Evolutionary conservation across 2,797 vertebrate species (phyloP).

Genomic region (Schizothorax lantsangensis): DNA sequence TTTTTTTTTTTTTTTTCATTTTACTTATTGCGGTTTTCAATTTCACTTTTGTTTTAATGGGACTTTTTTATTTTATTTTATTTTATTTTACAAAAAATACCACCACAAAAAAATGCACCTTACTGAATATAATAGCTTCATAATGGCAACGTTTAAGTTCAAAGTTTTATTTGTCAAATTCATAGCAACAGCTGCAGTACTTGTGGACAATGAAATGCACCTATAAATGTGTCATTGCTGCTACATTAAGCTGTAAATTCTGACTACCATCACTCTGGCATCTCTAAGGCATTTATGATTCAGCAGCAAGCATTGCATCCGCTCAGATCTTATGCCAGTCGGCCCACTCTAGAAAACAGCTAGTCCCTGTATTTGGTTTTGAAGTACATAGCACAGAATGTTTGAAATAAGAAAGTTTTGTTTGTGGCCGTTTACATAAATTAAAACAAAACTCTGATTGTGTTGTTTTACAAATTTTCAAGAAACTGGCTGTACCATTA

Average conservation of each 20-base stretch:
- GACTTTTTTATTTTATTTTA: background rate
- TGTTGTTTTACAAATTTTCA: background rate
- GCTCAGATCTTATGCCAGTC: constrained; percentile 29
- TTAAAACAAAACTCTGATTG: background rate
- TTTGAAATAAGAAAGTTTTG: background rate
- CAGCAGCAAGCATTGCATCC: constrained; percentile 3
- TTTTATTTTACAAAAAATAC: background rate
- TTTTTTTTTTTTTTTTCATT: background rate
- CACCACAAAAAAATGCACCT: background rate
- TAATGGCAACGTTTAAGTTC: background rate
- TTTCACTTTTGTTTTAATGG: constrained; percentile 8
- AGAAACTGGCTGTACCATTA: background rate
- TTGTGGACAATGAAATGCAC: background rate
- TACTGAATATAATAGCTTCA: background rate
- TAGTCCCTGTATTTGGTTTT: background rate
- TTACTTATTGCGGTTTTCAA: constrained; percentile 14
- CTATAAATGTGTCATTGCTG: constrained; percentile 29
- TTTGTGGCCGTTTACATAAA: background rate
- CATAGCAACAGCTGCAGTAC: constrained; percentile 6
- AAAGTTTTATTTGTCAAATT: constrained; percentile 23
- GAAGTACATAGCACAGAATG: background rate
- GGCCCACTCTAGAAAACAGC: constrained; percentile 2
- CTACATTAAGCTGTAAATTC: constrained; percentile 27
- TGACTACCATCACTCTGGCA: constrained; percentile 9
- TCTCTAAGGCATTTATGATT: constrained; percentile 34